Evolutionary conservation across 1,140 invertebrate species (phyloP), one percentile per base, ranked within the genome.

Genomic region (Rhagoletis pomonella): DNA sequence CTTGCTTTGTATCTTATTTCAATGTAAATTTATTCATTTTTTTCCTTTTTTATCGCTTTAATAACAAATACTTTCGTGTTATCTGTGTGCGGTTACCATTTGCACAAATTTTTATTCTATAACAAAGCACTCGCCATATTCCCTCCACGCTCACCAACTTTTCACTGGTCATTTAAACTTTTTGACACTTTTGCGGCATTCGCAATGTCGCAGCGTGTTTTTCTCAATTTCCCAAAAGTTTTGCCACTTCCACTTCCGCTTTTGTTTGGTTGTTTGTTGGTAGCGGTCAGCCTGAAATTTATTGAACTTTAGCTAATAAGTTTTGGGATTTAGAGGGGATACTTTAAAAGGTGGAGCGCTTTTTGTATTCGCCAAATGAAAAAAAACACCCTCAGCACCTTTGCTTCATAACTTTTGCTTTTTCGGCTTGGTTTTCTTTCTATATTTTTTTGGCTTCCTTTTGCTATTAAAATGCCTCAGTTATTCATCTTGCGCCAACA

Each of bases 181-280:
- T 81, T 55, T 81, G 73, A 55, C 73, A 81, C 47, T 81, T 77
- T 77, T 81, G 47, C 47, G 47, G 73, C n/a, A 73, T 73, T 73
- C 64, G 5, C 3, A 47, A 12, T 7, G 69, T 17, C 47, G 47
- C 47, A 55, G 47, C 73, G 73, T 29, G 73, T 81, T 77, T 73
- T 77, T 77, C 73, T 55, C 73, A 81, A 81, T 81, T 12, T 81
- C n/a, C n/a, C 6, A 14, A 55, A 81, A 81, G 55, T 47, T 81
- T 81, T 81, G 19, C 17, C 47, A 81, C 73, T 55, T 81, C 44
- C 47, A 55, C 47, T 81, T 19, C 1, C 47, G 47, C 29, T 55
- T 50, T 81, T 55, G 29, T 29, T 29, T 29, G 29, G 29, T 29
- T 29, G 29, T 29, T 29, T 29, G 44, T 3, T 14, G 42, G 14